Percentiles rank a stretch among this genome's conserved stretches.
Evolutionary conservation across 2,113 vertebrate species (phyloP).

Genomic region (Glaucidium brasilianum): DNA sequence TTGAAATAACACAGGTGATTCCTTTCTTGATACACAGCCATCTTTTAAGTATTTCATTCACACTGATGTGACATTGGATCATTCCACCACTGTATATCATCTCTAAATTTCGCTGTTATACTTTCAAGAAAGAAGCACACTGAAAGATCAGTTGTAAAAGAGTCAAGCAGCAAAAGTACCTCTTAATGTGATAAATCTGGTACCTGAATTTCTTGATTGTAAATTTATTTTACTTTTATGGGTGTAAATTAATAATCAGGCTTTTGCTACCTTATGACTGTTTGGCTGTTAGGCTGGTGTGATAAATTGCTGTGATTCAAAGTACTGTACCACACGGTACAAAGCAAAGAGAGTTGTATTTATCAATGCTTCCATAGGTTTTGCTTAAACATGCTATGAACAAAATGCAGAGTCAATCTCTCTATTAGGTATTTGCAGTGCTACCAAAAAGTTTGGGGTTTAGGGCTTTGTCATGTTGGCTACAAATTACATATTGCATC

Average conservation of each 20-base stretch:
- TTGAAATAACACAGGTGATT: neutral
- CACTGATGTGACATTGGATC: neutral
- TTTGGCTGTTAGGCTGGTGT: neutral
- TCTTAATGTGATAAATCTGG: neutral
- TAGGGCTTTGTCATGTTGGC: neutral
- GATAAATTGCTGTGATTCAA: neutral
- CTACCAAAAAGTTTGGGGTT: neutral
- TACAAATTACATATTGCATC: neutral
- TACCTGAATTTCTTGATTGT: neutral
- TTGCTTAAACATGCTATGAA: neutral
- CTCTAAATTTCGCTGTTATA: neutral
- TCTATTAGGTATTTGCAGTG: neutral
- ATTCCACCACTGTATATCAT: neutral
- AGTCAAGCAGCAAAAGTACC: neutral
- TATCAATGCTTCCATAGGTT: neutral
- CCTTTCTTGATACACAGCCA: neutral
- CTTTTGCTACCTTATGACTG: neutral
- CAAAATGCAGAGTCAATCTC: neutral
- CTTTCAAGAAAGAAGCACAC: neutral
- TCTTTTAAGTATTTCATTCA: neutral
- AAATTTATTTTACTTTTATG: neutral
- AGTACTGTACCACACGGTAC: neutral
- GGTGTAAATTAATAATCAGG: neutral
- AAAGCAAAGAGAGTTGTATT: neutral
- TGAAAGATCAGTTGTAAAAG: neutral